phyloP scores from a whole-genome alignment of 2,888 invertebrate species.

The Seira ritae region DNA sequence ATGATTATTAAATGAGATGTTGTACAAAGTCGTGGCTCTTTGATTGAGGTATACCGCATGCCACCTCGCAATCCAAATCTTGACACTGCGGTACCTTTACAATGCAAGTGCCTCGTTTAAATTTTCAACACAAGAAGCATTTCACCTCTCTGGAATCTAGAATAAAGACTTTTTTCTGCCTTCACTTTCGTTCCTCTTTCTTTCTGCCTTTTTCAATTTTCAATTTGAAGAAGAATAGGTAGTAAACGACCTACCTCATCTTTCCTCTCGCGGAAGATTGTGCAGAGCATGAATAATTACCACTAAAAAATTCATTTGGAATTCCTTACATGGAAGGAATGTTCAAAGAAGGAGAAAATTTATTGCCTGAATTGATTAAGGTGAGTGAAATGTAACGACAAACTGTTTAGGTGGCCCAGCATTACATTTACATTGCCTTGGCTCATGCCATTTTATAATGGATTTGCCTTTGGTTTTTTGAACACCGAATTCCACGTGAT shows the following conservation, averaged over 20 bases:
- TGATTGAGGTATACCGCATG: constrained; percentile 64
- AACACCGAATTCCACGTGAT: too few species aligned
- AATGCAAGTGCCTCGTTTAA: background rate
- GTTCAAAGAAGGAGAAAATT: background rate
- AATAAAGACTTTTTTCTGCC: constrained; percentile 21
- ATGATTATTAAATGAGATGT: constrained; percentile 69
- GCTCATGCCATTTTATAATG: constrained; percentile 22
- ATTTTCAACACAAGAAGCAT: constrained; percentile 55
- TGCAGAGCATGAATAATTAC: background rate
- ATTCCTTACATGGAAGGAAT: background rate
- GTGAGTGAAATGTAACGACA: background rate
- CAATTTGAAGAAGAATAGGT: background rate
- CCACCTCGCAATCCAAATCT: constrained; percentile 64
- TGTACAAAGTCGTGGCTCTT: constrained; percentile 63
- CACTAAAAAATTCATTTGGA: background rate
- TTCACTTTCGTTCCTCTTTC: constrained; percentile 9
- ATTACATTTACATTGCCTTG: too few species aligned
- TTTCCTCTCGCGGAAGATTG: constrained; percentile 10
- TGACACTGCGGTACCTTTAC: constrained; percentile 58
- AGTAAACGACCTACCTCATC: constrained; percentile 51
- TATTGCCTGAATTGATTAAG: constrained; percentile 26
- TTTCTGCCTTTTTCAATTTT: too few species aligned
- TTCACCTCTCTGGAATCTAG: background rate
- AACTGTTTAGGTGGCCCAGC: too few species aligned
- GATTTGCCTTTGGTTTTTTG: background rate